phyloP scores from a whole-genome alignment of 2,113 vertebrate species.

The Erythrocercus mccallii region DNA sequence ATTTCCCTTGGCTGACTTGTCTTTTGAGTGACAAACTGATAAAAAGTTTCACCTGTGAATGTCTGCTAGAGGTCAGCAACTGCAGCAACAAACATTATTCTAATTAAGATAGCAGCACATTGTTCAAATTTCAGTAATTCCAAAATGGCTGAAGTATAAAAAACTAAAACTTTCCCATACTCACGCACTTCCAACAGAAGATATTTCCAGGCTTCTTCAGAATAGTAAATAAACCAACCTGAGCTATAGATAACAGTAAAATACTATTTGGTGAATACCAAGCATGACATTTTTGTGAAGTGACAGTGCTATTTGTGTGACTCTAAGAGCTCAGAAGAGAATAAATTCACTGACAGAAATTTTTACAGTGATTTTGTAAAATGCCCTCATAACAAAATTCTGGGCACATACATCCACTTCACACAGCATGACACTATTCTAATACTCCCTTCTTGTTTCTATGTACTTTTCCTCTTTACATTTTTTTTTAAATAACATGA shows the following conservation, averaged over 20 bases:
- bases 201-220: neutral
- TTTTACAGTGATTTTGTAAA: neutral
- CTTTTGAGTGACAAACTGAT: neutral
- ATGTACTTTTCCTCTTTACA: neutral
- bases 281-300: neutral
- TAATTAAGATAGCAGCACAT: neutral
- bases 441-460: neutral
- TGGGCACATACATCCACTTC: neutral
- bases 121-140: neutral
- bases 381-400: neutral
- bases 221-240: neutral
- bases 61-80: neutral
- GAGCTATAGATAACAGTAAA: neutral
- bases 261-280: neutral
- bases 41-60: neutral
- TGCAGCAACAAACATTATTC: neutral
- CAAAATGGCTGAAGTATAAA: neutral
- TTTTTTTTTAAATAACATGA: neutral
- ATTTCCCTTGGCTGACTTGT: neutral
- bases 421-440: neutral
- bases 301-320: neutral
- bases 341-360: neutral
- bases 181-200: neutral
- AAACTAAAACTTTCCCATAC: neutral
- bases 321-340: neutral